Evolutionary conservation across 2,888 invertebrate genomes (phyloP).

Genomic region (Cantharis lateralis): DNA sequence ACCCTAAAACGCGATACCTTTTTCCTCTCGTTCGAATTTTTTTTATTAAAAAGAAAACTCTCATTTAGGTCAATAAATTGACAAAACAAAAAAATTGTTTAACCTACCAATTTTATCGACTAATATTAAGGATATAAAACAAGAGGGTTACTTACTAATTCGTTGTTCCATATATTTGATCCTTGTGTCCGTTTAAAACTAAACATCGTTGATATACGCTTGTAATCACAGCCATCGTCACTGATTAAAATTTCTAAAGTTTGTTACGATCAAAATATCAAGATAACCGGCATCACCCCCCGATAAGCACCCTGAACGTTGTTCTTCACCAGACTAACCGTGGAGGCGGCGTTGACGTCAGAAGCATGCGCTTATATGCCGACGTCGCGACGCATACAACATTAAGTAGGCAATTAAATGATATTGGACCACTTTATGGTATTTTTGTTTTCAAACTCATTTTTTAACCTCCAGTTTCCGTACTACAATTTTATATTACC

Average conservation of each 20-base stretch:
- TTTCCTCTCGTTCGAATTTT: neutral
- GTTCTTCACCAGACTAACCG: constrained; percentile 50
- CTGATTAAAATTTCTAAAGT: constrained; percentile 25
- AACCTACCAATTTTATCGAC: neutral
- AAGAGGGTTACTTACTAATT: constrained; percentile 24
- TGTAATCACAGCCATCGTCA: constrained; percentile 48
- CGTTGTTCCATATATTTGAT: constrained; percentile 27
- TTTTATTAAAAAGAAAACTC: neutral
- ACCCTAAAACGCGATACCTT: constrained; percentile 10
- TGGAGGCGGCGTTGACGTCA: constrained; percentile 54
- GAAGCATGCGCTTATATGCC: constrained; percentile 39
- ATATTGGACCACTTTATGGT: constrained; percentile 27
- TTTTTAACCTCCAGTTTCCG: neutral
- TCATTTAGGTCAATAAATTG: neutral
- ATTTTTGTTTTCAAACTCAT: constrained; percentile 3
- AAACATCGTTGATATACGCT: constrained; percentile 27
- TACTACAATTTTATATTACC: neutral
- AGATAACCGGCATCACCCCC: constrained; percentile 42
- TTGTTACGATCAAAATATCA: constrained; percentile 28
- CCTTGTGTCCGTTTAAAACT: constrained; percentile 13
- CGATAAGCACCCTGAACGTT: constrained; percentile 46
- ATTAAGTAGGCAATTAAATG: constrained; percentile 38
- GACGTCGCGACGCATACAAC: constrained; percentile 40
- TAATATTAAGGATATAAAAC: neutral
- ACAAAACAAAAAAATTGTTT: neutral